Base-by-base conservation (phyloP, 2,113 vertebrate genomes). In the Ornithorhynchus anatinus region DNA sequence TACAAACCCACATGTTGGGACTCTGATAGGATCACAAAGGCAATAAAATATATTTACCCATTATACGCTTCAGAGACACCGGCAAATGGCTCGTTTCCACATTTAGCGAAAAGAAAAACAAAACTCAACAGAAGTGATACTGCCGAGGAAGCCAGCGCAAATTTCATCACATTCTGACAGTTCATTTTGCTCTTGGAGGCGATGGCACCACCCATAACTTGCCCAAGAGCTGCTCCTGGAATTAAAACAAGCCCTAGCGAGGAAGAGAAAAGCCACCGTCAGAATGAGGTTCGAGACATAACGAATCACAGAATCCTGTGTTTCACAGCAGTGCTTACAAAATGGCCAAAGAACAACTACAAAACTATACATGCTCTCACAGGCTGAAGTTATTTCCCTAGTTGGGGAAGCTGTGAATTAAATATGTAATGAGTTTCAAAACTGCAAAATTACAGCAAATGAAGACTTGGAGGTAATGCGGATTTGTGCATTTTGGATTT, bases 221-320 rank as follows among this genome's bases (percentile, higher is more conserved):
- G 94, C 71, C 94, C 94, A 64, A 95, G 63, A 13, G 92, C 92
- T 71, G 94, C 94, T 87, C 88, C 94, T 75, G 94, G 94, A 81
- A 95, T 85, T 86, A 94, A 79, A 66, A 92, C 75, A 84, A 91
- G 80, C 16, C 94, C 94, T 95, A 81, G 59, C 51, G 59, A 67
- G 71, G 89, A 89, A 90, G n/a, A 84, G 90, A 57, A 75, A 15
- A 88, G 7, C 54, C 56, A 39, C 9, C 79, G 39, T 89, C 72
- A 88, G 17, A 85, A 66, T 51, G 60, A 61, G 82, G 58, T 33
- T 17, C 20, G 80, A 74, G 10, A 52, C 7, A 76, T 57, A 64
- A 22, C 31, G 20, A 86, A 65, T 4, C 20, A 59, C 4, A 65
- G 29, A 73, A 3, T 43, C 4, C 3, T n/a, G n/a, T n/a, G 47